phyloP scores from a whole-genome alignment of 2,113 vertebrate genomes.

The Cephalopterus ornatus region DNA sequence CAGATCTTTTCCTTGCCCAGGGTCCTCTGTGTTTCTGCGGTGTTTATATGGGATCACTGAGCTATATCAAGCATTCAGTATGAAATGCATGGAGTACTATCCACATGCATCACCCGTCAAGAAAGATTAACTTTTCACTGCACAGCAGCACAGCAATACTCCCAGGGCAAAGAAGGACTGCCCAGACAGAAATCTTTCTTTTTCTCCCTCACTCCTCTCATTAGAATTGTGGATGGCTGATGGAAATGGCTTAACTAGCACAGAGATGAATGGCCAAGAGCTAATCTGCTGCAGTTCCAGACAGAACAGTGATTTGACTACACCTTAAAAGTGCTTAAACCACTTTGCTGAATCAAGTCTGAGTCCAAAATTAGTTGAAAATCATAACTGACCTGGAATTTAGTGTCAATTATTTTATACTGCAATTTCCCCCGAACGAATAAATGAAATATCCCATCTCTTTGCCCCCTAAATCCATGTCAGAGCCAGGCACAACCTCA shows the following conservation, averaged over 20 bases:
- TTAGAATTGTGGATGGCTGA: constrained; percentile 7
- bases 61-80: constrained; percentile 35
- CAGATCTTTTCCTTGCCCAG: constrained; percentile 26
- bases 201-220: background rate
- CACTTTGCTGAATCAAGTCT: background rate
- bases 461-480: background rate
- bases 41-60: constrained; percentile 57
- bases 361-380: background rate
- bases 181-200: background rate
- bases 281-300: background rate
- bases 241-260: constrained; percentile 14
- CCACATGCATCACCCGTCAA: constrained; percentile 30
- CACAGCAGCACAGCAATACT: constrained; percentile 40
- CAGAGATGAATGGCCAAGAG: background rate
- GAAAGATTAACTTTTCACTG: constrained; percentile 65
- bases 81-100: constrained; percentile 42
- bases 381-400: background rate
- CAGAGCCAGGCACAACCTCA: background rate
- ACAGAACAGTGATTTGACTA: background rate
- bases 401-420: background rate
- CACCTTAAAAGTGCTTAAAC: background rate
- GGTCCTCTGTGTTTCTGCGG: background rate
- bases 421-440: background rate
- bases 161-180: constrained; percentile 26
- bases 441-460: background rate